Base-by-base conservation (phyloP, 2,888 invertebrate genomes). In the Cerastis leucographa region DNA sequence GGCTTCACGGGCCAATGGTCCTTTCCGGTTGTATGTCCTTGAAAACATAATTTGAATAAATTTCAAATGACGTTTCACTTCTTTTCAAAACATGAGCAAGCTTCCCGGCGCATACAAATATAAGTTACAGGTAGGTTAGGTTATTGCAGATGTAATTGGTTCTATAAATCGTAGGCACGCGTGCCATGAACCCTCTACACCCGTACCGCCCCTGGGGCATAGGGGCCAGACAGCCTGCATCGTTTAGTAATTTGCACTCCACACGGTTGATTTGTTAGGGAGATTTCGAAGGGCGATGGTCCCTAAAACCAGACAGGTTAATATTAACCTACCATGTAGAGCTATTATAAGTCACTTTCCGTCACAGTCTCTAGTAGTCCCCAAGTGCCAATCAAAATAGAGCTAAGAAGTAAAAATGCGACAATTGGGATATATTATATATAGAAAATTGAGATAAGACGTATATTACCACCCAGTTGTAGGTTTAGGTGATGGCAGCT, bases 251-350 rank as follows among this genome's bases (percentile, higher is more conserved):
- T 80, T 80, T 76, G 22, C 81, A 25, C 72, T 78, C 65, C 46
- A 83, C 77, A 65, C 66, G 49, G 81, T 72, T 72, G 54, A 83
- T 66, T 77, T 68, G 71, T 25, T 68, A 56, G 71, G 59, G 83
- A 46, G 64, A 71, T 59, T 76, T 64, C 19, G 42, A 66, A 79
- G 84, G 81, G 84, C 70, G 29, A 64, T 65, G 80, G 64, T 49
- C 74, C 49, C 51, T 54, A 64, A 64, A 65, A 49, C 80, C 54
- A 84, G 80, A 79, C 71, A 68, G 14, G 72, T 44, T 61, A 42
- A 74, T 29, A 61, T n/a, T 29, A 44, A 72, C 2, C 4, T 22
- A 42, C 2, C 1, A 70, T 40, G 19, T 44, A 12, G 14, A 78
- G 42, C 49, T 42, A 29, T 9, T 42, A 8, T 14, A 44, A n/a